Evolutionary conservation across 2,888 invertebrate genomes (phyloP), one percentile per base, ranked within the genome.

Genomic region (Catocala sponsa): DNA sequence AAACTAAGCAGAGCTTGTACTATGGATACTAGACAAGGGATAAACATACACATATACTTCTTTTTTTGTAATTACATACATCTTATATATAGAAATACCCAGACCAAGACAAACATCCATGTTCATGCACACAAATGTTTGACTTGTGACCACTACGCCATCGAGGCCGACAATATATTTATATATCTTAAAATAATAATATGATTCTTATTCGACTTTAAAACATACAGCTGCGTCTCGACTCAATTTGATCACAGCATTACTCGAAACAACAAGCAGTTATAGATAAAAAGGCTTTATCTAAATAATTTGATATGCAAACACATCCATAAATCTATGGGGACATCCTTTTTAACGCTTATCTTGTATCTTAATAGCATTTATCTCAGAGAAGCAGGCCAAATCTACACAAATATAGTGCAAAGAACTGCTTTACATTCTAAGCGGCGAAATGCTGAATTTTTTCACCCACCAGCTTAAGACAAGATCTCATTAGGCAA

Each of bases 401-500:
- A 67, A 67, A 65, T 70, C 72, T 70, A 46, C 50, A 54, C 10
- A 63, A 73, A 59, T 50, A 32, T 63, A 63, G 76, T 72, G 69
- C 70, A 76, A 65, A 59, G 70, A 72, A 68, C 79, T 65, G 42
- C 54, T 64, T 65, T 56, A 48, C 60, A 68, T 70, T 68, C 61
- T 47, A 38, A 48, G 51, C 62, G 58, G 46, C 60, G 50, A 72
- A 60, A 51, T 68, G 78, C 75, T 55, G 72, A 46, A 70, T 74
- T 74, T 78, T 61, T 78, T 78, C 74, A 78, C 77, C 74, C 78
- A 76, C 77, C 50, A 49, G 54, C 25, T 56, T 25, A 42, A 15
- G 7, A 6, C 12, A 48, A 6, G 12, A 12, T 50, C 48, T 9
- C 32, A 49, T 42, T 10, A 11, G 12, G 42, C 42, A 42, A 11